phyloP scores from a whole-genome alignment of 2,797 vertebrate species.

The Anabas testudineus region DNA sequence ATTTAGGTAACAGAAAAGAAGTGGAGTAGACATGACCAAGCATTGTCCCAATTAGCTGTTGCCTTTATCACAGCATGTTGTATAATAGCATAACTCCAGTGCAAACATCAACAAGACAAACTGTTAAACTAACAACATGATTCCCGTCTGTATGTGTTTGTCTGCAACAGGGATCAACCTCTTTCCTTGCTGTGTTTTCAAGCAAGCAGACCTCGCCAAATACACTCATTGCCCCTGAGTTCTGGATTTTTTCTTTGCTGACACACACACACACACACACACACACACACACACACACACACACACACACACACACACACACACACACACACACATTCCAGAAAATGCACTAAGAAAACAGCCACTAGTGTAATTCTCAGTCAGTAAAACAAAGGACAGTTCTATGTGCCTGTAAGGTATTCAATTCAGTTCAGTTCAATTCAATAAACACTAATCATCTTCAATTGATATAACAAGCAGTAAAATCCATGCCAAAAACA shows the following conservation, averaged over 20 bases:
- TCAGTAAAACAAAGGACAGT: conserved; percentile 42
- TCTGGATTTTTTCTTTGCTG: conserved; percentile 64
- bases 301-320: conserved; percentile 52
- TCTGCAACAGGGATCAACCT: conserved; percentile 33
- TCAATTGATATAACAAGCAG: conserved; percentile 23
- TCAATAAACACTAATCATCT: conserved; percentile 48
- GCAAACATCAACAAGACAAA: conserved; percentile 13
- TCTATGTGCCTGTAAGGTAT: conserved; percentile 48
- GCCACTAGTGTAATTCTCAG: conserved; percentile 56
- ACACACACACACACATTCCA: conserved; percentile 65
- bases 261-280: conserved; percentile 57
- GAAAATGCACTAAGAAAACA: conserved; percentile 72
- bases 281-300: conserved; percentile 48
- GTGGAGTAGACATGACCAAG: neutral
- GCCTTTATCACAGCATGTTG: neutral
- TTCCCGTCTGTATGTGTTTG: conserved; percentile 9
- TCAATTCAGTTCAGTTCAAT: conserved; percentile 34
- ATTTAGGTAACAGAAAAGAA: conserved; percentile 10
- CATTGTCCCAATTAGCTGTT: neutral
- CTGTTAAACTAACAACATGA: neutral
- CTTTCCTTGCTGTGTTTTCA: conserved; percentile 48
- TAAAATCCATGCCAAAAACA: conserved; percentile 9
- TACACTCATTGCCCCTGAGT: conserved; percentile 69
- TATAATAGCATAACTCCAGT: neutral
- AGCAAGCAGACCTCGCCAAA: conserved; percentile 63